phyloP scores from a whole-genome alignment of 1,140 invertebrate genomes.

The Schmidtea mediterranea region DNA sequence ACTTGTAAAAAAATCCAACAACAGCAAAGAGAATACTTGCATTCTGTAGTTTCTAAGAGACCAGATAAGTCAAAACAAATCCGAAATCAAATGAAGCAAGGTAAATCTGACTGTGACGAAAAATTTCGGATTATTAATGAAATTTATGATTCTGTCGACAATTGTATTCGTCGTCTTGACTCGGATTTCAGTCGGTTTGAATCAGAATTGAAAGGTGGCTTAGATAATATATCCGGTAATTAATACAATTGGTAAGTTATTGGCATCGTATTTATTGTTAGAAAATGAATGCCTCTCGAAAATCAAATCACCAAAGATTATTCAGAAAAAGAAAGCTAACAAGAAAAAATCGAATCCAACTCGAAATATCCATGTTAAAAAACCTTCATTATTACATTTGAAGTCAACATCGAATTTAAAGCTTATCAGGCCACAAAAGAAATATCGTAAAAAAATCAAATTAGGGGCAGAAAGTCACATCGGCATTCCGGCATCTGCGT shows the following conservation, averaged over 20 bases:
- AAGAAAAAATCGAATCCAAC: neutral
- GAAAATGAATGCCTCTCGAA: neutral
- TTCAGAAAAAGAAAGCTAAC: neutral
- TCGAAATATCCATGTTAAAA: constrained; percentile 5
- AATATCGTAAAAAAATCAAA: constrained; percentile 2
- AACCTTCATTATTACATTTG: neutral
- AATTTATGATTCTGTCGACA: constrained; percentile 88
- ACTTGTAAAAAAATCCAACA: too few species aligned
- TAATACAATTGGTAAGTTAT: neutral
- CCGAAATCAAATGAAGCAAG: constrained; percentile 61
- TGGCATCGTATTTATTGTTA: neutral
- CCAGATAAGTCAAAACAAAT: constrained; percentile 35
- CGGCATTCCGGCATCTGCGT: too few species aligned
- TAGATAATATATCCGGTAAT: constrained; percentile 39
- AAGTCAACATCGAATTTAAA: too few species aligned
- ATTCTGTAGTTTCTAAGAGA: too few species aligned
- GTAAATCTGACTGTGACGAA: constrained; percentile 45
- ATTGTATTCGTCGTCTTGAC: constrained; percentile 75
- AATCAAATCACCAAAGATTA: neutral
- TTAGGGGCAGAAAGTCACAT: too few species aligned
- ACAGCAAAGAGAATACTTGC: too few species aligned
- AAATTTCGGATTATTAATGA: constrained; percentile 89
- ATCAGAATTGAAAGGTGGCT: constrained; percentile 53
- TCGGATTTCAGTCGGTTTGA: constrained; percentile 81
- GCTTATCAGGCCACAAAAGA: neutral